phyloP scores from a whole-genome alignment of 2,888 invertebrate genomes.

The Aphrophora alni region DNA sequence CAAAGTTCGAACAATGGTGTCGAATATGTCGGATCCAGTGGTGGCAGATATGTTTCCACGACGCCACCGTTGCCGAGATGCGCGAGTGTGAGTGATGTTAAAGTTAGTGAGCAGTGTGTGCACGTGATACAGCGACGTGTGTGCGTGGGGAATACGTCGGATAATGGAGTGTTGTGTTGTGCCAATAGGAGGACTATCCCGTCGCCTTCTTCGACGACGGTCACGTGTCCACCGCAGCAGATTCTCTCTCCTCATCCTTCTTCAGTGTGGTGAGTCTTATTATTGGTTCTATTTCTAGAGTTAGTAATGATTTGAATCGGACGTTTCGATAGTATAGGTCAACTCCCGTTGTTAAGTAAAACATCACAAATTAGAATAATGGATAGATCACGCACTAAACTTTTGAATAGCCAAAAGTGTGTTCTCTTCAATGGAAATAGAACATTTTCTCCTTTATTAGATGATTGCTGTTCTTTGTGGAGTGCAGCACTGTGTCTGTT shows the following conservation, averaged over 20 bases:
- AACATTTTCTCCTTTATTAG: no score
- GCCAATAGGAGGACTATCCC: slow-evolving; percentile 10
- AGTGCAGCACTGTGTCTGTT: no score
- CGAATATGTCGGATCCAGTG: slow-evolving; percentile 70
- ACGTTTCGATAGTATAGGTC: no score
- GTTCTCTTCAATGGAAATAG: no score
- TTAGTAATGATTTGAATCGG: no score
- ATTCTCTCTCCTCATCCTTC: slow-evolving; percentile 29
- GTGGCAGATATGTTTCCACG: slow-evolving; percentile 63
- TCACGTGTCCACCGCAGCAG: background rate
- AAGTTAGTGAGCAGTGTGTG: slow-evolving; percentile 15
- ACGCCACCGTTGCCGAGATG: slow-evolving; percentile 45
- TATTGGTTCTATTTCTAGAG: no score
- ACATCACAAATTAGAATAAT: no score
- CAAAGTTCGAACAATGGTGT: slow-evolving; percentile 53
- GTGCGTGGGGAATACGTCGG: background rate
- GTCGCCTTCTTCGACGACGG: background rate
- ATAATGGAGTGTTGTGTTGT: slow-evolving; percentile 24
- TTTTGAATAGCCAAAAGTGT: no score
- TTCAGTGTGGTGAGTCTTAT: slow-evolving; percentile 42
- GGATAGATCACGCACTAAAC: no score
- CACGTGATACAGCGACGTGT: background rate
- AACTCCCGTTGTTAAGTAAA: no score
- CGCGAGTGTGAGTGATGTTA: slow-evolving; percentile 39
- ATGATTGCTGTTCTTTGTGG: no score